Base-by-base conservation (phyloP, 2,888 invertebrate species). In the Hypsopygia costalis region DNA sequence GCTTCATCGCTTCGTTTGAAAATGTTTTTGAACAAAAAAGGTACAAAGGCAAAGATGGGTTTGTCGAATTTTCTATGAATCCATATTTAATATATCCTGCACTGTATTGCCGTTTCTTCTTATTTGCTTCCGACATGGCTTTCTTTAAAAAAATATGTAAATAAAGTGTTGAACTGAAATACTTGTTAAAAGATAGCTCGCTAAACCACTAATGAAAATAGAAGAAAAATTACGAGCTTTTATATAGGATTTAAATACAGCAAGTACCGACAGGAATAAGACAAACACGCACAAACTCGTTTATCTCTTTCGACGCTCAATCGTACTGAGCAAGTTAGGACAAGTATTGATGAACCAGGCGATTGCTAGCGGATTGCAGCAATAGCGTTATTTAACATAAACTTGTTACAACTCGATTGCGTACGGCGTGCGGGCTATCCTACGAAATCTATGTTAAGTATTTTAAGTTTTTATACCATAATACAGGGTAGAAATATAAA, bases 71-170 rank as follows among this genome's bases (percentile, higher is more conserved):
- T 50, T 50, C 42, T 38, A 47, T 49, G 32, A 52, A 49, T 46
- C 47, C 47, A 34, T 20, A 43, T 41, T 45, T 50, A 37, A 45
- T 39, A 16, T 16, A 16, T 41, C 45, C 49, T 39, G 40, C 51
- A 48, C 45, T 21, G 40, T 51, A 51, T 44, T 48, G 49, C 46
- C 47, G 46, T 51, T 35, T 47, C 46, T 50, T 48, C 48, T 49
- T 52, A 46, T 51, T 51, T 49, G 40, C 47, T 53, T 51, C 47
- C 47, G 47, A 47, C 38, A 40, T 46, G 32, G 47, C 44, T 55
- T 50, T 52, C 43, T 32, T 47, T 16, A 3, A 3, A 16, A 2
- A 16, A 16, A 16, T 16, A 16, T 16, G 4, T 16, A 16, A 16
- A 4, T 16, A 16, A 16, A 16, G 16, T 4, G 16, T 16, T 16